Evolutionary conservation across 2,113 vertebrate species (phyloP).

Genomic region (Athene cunicularia): DNA sequence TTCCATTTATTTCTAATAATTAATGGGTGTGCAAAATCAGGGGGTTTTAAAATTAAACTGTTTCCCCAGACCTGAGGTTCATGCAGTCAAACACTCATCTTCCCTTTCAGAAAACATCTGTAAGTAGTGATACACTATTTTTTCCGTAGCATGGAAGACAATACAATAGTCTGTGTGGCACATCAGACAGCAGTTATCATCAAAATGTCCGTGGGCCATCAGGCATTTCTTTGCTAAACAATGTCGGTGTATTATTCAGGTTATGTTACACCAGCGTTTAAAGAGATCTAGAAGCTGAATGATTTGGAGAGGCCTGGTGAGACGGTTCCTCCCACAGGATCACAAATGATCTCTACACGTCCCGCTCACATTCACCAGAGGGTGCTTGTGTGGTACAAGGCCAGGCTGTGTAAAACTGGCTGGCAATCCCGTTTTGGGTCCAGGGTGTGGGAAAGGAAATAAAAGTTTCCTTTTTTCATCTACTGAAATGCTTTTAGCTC

Average conservation of each 20-base stretch:
- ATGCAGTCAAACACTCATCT: not conserved
- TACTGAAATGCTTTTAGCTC: slow-evolving; percentile 65
- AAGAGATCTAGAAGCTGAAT: not conserved
- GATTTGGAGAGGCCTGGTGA: not conserved
- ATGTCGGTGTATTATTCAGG: not conserved
- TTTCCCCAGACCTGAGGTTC: not conserved
- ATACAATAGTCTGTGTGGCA: not conserved
- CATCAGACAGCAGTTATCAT: not conserved
- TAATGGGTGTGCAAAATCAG: not conserved
- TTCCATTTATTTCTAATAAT: not conserved
- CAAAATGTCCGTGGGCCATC: not conserved
- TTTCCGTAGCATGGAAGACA: not conserved
- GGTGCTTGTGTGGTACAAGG: not conserved
- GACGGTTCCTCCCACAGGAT: not conserved
- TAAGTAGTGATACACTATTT: not conserved
- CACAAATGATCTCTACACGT: not conserved
- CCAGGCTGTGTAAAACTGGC: not conserved
- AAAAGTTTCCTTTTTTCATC: not conserved
- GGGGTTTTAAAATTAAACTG: not conserved
- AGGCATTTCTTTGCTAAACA: not conserved
- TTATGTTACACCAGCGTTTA: not conserved
- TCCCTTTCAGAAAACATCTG: not conserved
- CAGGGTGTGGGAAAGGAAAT: slow-evolving; percentile 19
- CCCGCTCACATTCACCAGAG: not conserved
- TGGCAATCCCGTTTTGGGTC: not conserved